Evolutionary conservation across 1,140 invertebrate species (phyloP), one percentile per base, ranked within the genome.

Genomic region (Panonychus citri): DNA sequence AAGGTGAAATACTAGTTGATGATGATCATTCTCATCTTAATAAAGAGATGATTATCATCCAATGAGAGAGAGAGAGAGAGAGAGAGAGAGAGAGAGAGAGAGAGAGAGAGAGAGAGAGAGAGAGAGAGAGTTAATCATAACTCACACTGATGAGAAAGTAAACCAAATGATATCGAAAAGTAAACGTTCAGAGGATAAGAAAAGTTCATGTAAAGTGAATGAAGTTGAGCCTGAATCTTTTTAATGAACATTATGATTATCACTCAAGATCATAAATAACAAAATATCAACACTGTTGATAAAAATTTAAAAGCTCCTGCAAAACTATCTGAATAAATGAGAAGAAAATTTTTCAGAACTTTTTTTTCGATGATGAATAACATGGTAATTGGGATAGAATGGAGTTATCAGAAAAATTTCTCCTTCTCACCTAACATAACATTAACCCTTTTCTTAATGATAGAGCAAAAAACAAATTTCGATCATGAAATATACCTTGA

Each of bases 41-140:
- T 40, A 40, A 40, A 13, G 24, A 24, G 48, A 50, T 13, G 26
- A 13, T 50, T 24, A 15, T 28, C 13, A 24, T 13, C 21, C 15
- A 50, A n/a, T 25, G 48, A 50, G 48, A 50, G 26, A n/a, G 13
- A 50, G 15, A 24, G 24, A 21, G 1, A 2, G 24, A 50, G 10
- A 50, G 21, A 48, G 28, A 55, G 59, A 59, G 49, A 58, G 58
- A 63, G 60, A 61, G 56, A 54, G 61, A 58, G 57, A 54, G 53
- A 60, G 46, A 58, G 27, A 61, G 48, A 59, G 27, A 40, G 25
- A 49, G 28, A 30, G 27, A 57, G 60, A 59, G 17, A 34, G 34
- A 50, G 37, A 52, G 26, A 7, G 39, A 40, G 39, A 40, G 39
- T 17, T 40, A n/a, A 40, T 13, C 13, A n/a, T n/a, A 40, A 13